Evolutionary conservation across 2,797 vertebrate species (phyloP), one percentile per base, ranked within the genome.

Genomic region (Sorex maritimensis): DNA sequence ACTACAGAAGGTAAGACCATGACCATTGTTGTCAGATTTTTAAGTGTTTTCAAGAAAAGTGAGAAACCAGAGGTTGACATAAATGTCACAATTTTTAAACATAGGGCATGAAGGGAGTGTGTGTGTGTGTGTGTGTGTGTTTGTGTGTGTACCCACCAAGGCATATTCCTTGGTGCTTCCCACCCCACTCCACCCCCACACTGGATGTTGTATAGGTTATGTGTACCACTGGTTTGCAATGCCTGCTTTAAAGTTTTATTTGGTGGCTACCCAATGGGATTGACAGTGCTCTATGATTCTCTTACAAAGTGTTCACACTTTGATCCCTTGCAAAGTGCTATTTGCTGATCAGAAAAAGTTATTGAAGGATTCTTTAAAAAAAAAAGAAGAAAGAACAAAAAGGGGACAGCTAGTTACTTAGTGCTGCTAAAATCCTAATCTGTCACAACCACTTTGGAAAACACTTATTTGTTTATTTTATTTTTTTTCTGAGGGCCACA

Each of bases 41-140:
- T 30, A 81, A 38, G 26, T 49, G 79, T 26, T 92, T 94, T 83
- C 14, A 86, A 86, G 84, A 90, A 34, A 81, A 89, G 4, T 90
- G 19, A 69, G 85, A 90, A 86, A 67, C 79, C 1, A 67, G n/a
- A 88, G 24, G 21, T 10, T 79, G 87, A 26, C 44, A 30, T 78
- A 79, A 86, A 87, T 12, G 2, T 12, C 58, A 72, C 7, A 41
- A 3, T 58, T 84, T 87, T 89, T 74, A 89, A 68, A 49, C 26
- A n/a, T 13, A 83, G 34, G 11, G 65, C 24, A n/a, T 30, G 58
- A 81, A 13, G 14, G 85, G 30, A 15, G 13, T 9, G 49, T 11
- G 46, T 49, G 11, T 12, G 34, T 52, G 8, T 17, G 28, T 38
- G 15, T 52, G 7, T 61, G 15, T 61, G 7, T 38, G 4, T 41